These are phyloP conservation scores for Leptinotarsa tumamoca DNA, from an alignment of 2,888 invertebrate genomes.

Conservation along the genomic window DNA sequence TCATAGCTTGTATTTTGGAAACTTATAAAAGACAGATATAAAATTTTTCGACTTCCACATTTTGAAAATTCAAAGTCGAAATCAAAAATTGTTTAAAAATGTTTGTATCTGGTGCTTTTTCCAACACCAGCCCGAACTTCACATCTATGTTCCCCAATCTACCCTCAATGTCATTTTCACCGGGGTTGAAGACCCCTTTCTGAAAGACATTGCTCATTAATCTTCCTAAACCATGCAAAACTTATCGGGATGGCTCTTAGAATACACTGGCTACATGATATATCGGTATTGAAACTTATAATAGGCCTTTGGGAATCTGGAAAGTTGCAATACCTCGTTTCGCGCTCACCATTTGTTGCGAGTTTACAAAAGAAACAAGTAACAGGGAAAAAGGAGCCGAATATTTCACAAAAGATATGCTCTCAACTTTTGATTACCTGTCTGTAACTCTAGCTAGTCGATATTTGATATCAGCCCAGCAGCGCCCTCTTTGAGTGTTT, in stretches of 20 bases:
- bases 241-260: constrained; percentile 60
- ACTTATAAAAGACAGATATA: not conserved
- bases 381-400: constrained; percentile 56
- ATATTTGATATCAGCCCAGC: constrained; percentile 32
- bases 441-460: constrained; percentile 45
- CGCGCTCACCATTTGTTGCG: constrained; percentile 57
- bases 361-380: constrained; percentile 56
- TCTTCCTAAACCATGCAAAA: constrained; percentile 67
- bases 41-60: too few species aligned
- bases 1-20: not conserved
- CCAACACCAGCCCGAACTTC: not conserved
- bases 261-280: constrained; percentile 64
- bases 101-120: not conserved
- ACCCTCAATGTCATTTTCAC: constrained; percentile 15
- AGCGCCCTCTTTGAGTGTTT: not conserved
- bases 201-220: constrained; percentile 66
- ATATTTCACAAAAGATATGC: constrained; percentile 57
- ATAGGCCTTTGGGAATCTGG: constrained; percentile 63
- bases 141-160: constrained; percentile 26
- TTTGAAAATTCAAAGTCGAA: too few species aligned
- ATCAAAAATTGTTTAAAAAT: not conserved
- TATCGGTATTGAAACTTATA: constrained; percentile 66
- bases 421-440: constrained; percentile 63
- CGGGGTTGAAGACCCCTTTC: constrained; percentile 38
- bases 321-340: constrained; percentile 49